These are phyloP conservation scores for Melangyna quadrimaculata DNA, from an alignment of 2,888 invertebrate genomes.

Conservation along the genomic window DNA sequence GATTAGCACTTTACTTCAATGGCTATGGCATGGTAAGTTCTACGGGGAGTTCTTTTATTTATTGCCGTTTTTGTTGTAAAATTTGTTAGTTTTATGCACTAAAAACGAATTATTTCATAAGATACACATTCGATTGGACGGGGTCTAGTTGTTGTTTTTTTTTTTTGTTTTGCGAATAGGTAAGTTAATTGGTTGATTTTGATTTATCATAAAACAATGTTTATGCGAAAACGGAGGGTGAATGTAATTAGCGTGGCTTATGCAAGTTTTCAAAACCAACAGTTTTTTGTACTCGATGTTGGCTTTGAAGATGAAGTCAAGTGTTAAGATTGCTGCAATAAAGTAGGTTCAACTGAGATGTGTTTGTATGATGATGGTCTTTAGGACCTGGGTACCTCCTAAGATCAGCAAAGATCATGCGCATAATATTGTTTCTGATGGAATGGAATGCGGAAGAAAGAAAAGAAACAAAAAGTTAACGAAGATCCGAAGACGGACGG, in stretches of 20 bases:
- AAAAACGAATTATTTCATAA: slow-evolving; percentile 70
- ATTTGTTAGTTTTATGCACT: slow-evolving; percentile 60
- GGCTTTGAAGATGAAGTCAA: slow-evolving; percentile 61
- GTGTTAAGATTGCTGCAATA: slow-evolving; percentile 63
- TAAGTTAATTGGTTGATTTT: slow-evolving; percentile 58
- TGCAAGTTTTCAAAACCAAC: slow-evolving; percentile 44
- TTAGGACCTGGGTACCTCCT: background rate
- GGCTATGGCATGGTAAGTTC: slow-evolving; percentile 24
- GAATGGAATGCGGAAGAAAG: slow-evolving; percentile 66
- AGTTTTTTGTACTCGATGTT: slow-evolving; percentile 3
- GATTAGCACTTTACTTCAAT: background rate
- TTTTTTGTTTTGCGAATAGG: background rate
- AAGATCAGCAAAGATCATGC: slow-evolving; percentile 4
- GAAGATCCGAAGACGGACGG: slow-evolving; percentile 29
- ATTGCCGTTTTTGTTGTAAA: background rate
- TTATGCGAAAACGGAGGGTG: background rate
- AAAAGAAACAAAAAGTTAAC: slow-evolving; percentile 34
- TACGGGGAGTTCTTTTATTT: slow-evolving; percentile 47
- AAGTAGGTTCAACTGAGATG: background rate
- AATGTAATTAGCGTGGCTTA: slow-evolving; percentile 50
- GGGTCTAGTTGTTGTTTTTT: slow-evolving; percentile 63
- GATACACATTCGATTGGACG: slow-evolving; percentile 53
- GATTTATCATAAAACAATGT: slow-evolving; percentile 35
- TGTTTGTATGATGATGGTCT: background rate
- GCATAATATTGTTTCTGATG: background rate